These are phyloP conservation scores for Mobula birostris DNA, from an alignment of 2,113 vertebrate species.

Conservation along the genomic window DNA sequence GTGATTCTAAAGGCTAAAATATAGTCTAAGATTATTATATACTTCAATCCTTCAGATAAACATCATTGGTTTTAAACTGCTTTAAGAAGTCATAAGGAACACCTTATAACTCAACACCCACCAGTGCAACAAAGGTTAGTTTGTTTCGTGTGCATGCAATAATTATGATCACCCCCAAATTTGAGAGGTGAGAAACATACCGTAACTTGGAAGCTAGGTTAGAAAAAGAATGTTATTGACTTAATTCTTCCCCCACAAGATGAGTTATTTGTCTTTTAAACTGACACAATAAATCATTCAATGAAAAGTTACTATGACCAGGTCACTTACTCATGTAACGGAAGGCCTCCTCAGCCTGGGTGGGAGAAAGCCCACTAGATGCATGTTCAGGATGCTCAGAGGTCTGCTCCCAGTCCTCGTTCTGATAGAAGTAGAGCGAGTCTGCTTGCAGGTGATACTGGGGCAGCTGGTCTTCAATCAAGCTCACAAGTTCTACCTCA, in stretches of 20 bases:
- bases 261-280: neutral
- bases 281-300: neutral
- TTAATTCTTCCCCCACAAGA: neutral
- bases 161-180: neutral
- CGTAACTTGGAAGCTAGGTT: neutral
- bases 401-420: conserved; percentile 70
- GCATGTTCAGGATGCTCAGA: conserved; percentile 52
- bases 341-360: conserved; percentile 75
- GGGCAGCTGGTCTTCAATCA: conserved; percentile 66
- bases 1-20: neutral
- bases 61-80: too few relatives aligned
- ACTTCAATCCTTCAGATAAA: too few relatives aligned
- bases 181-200: neutral
- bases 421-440: conserved; percentile 79
- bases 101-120: neutral
- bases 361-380: conserved; percentile 58
- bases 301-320: neutral
- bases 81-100: neutral
- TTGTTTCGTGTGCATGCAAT: neutral
- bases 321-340: conserved; percentile 82
- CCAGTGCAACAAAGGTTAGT: neutral
- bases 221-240: neutral
- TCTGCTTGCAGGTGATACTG: conserved; percentile 66
- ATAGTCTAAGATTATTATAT: too few relatives aligned
- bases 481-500: conserved; percentile 62